Conservation (phyloP, 2,113 vertebrate genomes). For the Pollimyrus isidori region DNA sequence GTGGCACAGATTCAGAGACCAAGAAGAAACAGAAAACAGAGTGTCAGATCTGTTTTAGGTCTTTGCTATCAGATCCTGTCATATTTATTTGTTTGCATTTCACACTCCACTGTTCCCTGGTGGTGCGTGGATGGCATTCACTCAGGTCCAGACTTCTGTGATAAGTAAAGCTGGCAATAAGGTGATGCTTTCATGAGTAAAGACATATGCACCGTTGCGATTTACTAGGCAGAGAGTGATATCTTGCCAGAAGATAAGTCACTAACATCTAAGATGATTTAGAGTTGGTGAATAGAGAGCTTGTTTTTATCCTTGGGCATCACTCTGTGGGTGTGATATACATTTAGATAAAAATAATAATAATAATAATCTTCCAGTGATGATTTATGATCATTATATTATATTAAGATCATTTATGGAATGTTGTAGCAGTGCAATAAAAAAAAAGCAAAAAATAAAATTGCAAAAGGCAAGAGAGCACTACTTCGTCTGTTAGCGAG, state of each 20-base stretch:
- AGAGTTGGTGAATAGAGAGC: neutral
- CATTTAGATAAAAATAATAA: neutral
- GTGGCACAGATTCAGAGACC: neutral
- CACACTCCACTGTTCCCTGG: conserved; percentile 1
- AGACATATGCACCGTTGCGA: neutral
- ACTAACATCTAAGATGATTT: neutral
- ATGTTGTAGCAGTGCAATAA: neutral
- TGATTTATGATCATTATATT: neutral
- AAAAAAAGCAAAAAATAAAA: too few relatives aligned
- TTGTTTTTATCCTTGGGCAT: neutral
- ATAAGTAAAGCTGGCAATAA: neutral
- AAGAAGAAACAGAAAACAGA: neutral
- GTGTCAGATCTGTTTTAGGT: neutral
- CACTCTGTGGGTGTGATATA: neutral
- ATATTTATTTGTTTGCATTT: neutral
- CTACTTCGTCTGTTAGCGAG: neutral
- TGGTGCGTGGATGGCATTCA: neutral
- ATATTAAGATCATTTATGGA: neutral
- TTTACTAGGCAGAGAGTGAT: neutral
- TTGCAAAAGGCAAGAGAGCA: too few relatives aligned
- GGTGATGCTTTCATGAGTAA: neutral
- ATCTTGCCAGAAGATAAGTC: neutral
- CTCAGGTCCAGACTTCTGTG: conserved; percentile 10
- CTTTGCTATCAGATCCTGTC: neutral
- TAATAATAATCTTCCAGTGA: neutral